phyloP scores from a whole-genome alignment of 1,140 invertebrate species.

The Pteromalus puparum region DNA sequence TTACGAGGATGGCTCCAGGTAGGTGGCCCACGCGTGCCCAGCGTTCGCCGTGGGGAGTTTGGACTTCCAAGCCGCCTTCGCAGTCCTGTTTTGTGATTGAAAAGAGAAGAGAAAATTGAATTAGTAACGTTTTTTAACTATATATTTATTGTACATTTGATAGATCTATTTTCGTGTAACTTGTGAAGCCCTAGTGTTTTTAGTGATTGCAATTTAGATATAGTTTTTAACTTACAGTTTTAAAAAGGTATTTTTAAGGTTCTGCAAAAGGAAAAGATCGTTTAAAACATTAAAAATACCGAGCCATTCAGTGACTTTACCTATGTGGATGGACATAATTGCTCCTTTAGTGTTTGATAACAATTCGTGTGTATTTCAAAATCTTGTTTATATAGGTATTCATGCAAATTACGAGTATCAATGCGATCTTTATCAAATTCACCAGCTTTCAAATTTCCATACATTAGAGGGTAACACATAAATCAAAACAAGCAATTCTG shows the following conservation, averaged over 20 bases:
- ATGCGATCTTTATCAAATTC: too few species aligned
- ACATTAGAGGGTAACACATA: too few species aligned
- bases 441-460: too few species aligned
- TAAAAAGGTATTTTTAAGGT: slow-evolving; percentile 26
- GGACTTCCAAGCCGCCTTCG: slow-evolving; percentile 80
- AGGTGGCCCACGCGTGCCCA: slow-evolving; percentile 87
- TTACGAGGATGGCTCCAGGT: slow-evolving; percentile 86
- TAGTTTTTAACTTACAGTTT: slow-evolving; percentile 41
- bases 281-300: not conserved
- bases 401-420: too few species aligned
- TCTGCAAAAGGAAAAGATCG: slow-evolving; percentile 43
- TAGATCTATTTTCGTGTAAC: too few species aligned
- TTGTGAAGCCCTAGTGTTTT: not conserved
- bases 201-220: not conserved
- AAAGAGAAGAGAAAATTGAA: not conserved
- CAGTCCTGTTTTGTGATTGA: slow-evolving; percentile 73
- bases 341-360: too few species aligned
- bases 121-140: not conserved
- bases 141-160: not conserved
- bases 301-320: not conserved
- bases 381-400: too few species aligned
- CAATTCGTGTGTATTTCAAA: too few species aligned
- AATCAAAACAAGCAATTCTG: too few species aligned
- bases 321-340: too few species aligned
- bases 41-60: slow-evolving; percentile 79